Evolutionary conservation across 2,888 invertebrate genomes (phyloP), one percentile per base, ranked within the genome.

Genomic region (Monoplex corrugatus): DNA sequence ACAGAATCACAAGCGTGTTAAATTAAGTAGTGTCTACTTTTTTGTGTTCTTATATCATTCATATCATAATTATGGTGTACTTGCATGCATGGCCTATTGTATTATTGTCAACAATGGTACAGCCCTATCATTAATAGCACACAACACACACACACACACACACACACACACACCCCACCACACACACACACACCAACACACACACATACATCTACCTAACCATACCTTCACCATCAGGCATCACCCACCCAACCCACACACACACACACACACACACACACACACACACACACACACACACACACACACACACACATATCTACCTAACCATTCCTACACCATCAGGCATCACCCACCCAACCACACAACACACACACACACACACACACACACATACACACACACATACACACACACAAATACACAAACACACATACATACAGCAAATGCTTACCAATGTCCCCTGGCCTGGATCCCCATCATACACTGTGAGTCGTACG

Each of bases 401-500:
- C 8, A 5, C 5, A 5, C 13, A 28, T n/a, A 23, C 13, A 68
- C 68, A 68, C 13, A 10, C 23, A 72, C 72, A 80, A 1, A 35
- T 13, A 13, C 80, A 80, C 38, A 10, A 80, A 13, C 80, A 80
- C 0, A 38, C 35, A 38, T 1, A 75, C 3, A 8, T 5, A 35
- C 43, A 8, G 6, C n/a, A 16, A 82, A 2, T 23, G 44, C 88
- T 75, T 38, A 90, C 90, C 90, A 91, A 68, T 5, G 86, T 68
- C 0, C 50, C 40, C 38, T 89, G 86, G 0, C 83, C 88, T 23
- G 78, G 84, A 38, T 85, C 84, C 19, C 91, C 91, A 82, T 91
- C 91, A 72, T 88, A 91, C 43, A 91, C 84, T 8, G 88, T 28
- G 13, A 90, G 68, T 23, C 45, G 68, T 44, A 86, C 87, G 16